Evolutionary conservation across 2,113 vertebrate species (phyloP), one percentile per base, ranked within the genome.

Genomic region (Oryzias curvinotus): DNA sequence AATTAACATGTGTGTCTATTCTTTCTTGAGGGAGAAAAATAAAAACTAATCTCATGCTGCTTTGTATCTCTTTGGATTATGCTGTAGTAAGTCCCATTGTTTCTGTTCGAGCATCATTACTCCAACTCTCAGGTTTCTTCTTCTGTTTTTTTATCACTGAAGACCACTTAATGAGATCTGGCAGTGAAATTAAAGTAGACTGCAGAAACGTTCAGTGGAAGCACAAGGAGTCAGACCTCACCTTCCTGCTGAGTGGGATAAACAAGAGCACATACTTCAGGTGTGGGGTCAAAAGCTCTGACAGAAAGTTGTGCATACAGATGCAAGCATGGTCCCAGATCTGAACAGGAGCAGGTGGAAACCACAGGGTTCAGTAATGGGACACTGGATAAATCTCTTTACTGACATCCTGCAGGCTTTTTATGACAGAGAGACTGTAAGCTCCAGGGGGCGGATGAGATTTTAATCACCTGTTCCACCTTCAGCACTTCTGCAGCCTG

Each of bases 341-440:
- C 77, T 62, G 55, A 53, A 23, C 57, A 53, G 49, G 45, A 71
- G 69, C 84, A 88, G 86, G 84, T 86, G 80, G 77, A 60, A 84
- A 75, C 83, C 75, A 65, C 80, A 51, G 84, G 84, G 75, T 71
- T 67, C 16, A 0, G 41, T 85, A 87, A 87, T 85, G 68, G 81
- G 65, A 83, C 47, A 36, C 65, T 72, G 88, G 85, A 90, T 86
- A 72, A 64, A 90, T 87, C 15, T 36, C 63, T 77, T 62, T 42
- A 41, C 75, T 53, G 42, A 64, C 45, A 72, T 51, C 79, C 71
- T 42, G 53, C 61, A 52, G 77, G 50, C 65, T 67, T 76, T 52
- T 72, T 64, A 52, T 23, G 58, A 68, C 52, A 47, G 17, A 85
- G 81, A 78, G 36, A 62, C 59, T 60, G 60, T 55, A 50, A 56